Base-by-base conservation (phyloP, 2,113 vertebrate species). In the Tauraco erythrolophus region DNA sequence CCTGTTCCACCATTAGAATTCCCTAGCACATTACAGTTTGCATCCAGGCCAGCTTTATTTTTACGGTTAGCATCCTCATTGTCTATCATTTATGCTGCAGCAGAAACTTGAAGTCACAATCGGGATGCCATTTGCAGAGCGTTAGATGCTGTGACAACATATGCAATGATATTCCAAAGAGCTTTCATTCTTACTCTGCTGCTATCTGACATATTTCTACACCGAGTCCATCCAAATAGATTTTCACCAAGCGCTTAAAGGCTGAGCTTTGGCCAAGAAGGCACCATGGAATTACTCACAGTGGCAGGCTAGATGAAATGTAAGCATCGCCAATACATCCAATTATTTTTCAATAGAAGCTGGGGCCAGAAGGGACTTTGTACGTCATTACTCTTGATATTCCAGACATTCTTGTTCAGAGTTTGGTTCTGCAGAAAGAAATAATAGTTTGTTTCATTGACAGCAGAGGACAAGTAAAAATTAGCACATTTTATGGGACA, bases 401-500 rank as follows among this genome's bases (percentile, higher is more conserved):
- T 89, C 37, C 83, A 91, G 95, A 94, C 92, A 91, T 64, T 87
- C 94, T 89, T 94, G 88, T 94, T 97, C 72, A 76, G 88, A 89
- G 75, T 66, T 94, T 88, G 60, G 66, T 94, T 92, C 89, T 92
- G 84, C 3, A 13, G 93, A 95, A 96, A 94, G 96, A 96, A 95
- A 92, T 95, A 97, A 95, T 92, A 97, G 74, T 95, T 93, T 96
- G 85, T 97, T 97, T 94, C 95, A 82, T 17, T 96, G 95, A 96
- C 92, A 96, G 77, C 72, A 89, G 79, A 93, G 75, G 88, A 96
- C 90, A 97, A 95, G 86, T 89, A 96, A 96, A 97, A 96, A 97
- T 95, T 91, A 95, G 56, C 58, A 71, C 85, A 83, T 96, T 96
- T 96, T 96, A 93, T 85, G 89, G 66, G 80, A 94, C 94, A 95